A percentile compares a stretch with the other conserved stretches of the same genome.
These are phyloP conservation scores for Epizoanthus illoricatus DNA, from an alignment of 92 coral and sea anemone genomes.

Conservation along the genomic window DNA sequence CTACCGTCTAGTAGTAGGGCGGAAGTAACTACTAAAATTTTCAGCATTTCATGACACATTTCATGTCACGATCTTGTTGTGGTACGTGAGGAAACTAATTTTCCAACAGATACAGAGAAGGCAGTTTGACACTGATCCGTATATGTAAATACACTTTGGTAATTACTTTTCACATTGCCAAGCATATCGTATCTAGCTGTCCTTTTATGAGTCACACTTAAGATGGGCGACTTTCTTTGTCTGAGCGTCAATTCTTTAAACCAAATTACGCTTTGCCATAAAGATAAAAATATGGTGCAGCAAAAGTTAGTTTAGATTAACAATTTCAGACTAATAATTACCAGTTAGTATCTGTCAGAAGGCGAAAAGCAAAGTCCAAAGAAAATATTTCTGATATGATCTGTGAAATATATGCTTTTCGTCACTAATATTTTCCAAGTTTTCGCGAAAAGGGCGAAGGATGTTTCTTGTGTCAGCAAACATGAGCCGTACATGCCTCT, in stretches of 20 bases:
- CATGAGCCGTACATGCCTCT: background rate
- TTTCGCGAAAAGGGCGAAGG: background rate
- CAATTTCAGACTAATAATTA: background rate
- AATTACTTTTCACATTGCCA: background rate
- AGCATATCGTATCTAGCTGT: background rate
- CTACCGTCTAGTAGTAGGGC: background rate
- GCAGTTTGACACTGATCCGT: background rate
- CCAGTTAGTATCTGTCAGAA: background rate
- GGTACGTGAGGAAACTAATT: background rate
- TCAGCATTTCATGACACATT: background rate
- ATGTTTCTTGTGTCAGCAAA: background rate
- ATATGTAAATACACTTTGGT: background rate
- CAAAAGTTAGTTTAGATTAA: constrained; percentile 3
- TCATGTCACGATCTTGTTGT: too few relatives aligned
- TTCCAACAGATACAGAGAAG: background rate
- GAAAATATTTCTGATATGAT: background rate
- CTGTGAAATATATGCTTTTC: background rate
- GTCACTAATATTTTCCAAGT: background rate
- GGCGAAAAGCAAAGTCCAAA: background rate
- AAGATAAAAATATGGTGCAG: constrained; percentile 3
- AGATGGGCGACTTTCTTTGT: background rate
- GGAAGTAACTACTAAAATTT: background rate
- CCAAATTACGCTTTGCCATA: background rate
- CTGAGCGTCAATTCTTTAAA: background rate
- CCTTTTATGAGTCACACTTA: background rate